Conservation (phyloP, 2,113 vertebrate genomes). For the Chloebia gouldiae region DNA sequence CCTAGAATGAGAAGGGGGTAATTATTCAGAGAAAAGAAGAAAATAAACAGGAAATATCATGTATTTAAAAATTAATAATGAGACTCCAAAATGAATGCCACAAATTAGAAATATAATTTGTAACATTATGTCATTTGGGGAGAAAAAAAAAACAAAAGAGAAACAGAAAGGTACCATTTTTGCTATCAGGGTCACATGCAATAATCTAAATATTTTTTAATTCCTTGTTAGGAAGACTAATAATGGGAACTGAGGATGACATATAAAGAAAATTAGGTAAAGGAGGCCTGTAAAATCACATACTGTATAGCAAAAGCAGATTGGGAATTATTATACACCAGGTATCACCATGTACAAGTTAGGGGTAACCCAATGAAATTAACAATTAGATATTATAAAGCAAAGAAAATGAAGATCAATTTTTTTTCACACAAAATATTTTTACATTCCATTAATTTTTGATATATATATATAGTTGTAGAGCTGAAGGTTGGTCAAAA, state of each 20-base stretch:
- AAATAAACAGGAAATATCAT: not conserved
- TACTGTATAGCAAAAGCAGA: accelerated
- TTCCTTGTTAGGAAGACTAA: not conserved
- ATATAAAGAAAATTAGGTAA: not conserved
- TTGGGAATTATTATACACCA: not conserved
- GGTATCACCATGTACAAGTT: not conserved
- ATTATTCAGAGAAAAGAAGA: not conserved
- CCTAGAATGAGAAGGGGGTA: not conserved
- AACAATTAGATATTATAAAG: not conserved
- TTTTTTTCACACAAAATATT: not conserved
- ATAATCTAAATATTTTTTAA: not conserved
- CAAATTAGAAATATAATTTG: not conserved
- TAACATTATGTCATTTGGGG: not conserved
- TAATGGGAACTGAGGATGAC: not conserved
- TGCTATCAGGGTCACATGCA: not conserved
- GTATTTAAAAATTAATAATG: not conserved
- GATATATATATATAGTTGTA: not conserved
- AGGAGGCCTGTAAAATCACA: not conserved
- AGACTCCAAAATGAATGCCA: not conserved
- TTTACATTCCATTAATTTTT: not conserved
- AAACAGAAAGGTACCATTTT: not conserved
- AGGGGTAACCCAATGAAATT: not conserved
- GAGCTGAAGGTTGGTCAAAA: not conserved
- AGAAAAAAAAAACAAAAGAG: not conserved
- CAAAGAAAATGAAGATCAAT: not conserved